These are phyloP conservation scores for Asteroscopus sphinx DNA, from an alignment of 2,888 invertebrate genomes.

Conservation along the genomic window DNA sequence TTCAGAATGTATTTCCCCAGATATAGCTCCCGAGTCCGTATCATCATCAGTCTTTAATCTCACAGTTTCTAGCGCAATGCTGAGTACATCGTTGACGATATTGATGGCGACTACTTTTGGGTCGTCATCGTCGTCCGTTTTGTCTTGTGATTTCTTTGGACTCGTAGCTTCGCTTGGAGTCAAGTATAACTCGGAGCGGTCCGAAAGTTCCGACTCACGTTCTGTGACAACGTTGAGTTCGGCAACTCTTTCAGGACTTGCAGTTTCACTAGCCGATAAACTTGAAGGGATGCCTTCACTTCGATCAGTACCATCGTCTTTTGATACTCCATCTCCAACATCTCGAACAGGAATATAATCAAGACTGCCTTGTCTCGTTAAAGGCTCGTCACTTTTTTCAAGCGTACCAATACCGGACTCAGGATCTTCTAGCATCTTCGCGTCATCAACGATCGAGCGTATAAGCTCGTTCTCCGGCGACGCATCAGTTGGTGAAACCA, in stretches of 20 bases:
- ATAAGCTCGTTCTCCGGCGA: conserved; percentile 66
- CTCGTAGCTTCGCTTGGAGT: conserved; percentile 92
- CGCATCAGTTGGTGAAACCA: conserved; percentile 25
- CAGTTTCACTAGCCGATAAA: conserved; percentile 84
- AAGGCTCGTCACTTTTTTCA: conserved; percentile 76
- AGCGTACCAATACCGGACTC: conserved; percentile 82
- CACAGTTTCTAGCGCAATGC: conserved; percentile 83
- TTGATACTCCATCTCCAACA: conserved; percentile 78
- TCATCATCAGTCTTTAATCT: conserved; percentile 83
- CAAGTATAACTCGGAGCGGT: conserved; percentile 92
- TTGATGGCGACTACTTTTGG: conserved; percentile 83
- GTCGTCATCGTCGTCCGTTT: conserved; percentile 76
- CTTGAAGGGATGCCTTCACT: conserved; percentile 87
- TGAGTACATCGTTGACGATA: conserved; percentile 86
- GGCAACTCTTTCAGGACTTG: conserved; percentile 84
- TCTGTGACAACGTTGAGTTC: conserved; percentile 81
- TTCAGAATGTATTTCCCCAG: conserved; percentile 83
- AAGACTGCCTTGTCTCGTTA: conserved; percentile 83
- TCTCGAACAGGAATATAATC: conserved; percentile 88
- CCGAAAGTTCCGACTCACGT: conserved; percentile 91
- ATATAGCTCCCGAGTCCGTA: conserved; percentile 85
- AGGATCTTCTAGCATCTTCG: conserved; percentile 77
- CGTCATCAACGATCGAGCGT: conserved; percentile 76
- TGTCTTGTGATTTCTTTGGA: conserved; percentile 83
- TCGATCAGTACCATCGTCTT: conserved; percentile 85